phyloP scores from a whole-genome alignment of 2,797 vertebrate species.

The Pipistrellus nathusii region DNA sequence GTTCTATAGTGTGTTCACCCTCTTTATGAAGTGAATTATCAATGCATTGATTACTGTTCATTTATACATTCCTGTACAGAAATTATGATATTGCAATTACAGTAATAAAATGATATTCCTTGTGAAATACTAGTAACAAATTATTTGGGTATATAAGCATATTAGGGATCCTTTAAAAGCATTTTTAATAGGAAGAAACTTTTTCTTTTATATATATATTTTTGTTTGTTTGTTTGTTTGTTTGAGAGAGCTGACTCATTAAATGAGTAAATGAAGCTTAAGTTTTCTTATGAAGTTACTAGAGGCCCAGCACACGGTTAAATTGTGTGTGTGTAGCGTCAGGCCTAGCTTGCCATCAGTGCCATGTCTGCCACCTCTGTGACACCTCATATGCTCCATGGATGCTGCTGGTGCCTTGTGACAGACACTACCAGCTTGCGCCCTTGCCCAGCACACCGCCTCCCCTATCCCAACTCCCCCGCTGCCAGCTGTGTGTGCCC shows the following conservation, averaged over 20 bases:
- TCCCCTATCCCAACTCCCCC: too few species aligned
- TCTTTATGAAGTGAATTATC: slow-evolving; percentile 88
- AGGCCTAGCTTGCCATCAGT: too few species aligned
- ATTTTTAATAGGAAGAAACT: slow-evolving; percentile 63
- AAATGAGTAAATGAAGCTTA: slow-evolving; percentile 58
- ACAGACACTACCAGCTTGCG: too few species aligned
- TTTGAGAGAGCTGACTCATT: slow-evolving; percentile 52
- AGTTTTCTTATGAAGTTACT: slow-evolving; percentile 42
- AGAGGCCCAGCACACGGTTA: too few species aligned
- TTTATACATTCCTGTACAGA: slow-evolving; percentile 93
- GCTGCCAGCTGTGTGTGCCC: too few species aligned
- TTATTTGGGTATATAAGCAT: slow-evolving; percentile 71
- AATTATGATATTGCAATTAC: slow-evolving; percentile 91
- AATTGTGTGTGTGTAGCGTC: too few species aligned
- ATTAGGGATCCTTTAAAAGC: slow-evolving; percentile 58
- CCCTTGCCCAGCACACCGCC: too few species aligned
- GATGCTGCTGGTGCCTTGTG: too few species aligned
- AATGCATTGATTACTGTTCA: slow-evolving; percentile 90
- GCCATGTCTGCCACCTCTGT: too few species aligned
- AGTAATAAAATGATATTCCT: slow-evolving; percentile 94
- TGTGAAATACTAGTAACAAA: slow-evolving; percentile 86
- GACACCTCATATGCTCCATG: too few species aligned
- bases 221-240: slow-evolving; percentile 20
- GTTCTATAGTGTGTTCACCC: slow-evolving; percentile 87
- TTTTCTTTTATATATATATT: slow-evolving; percentile 54